Evolutionary conservation across 2,797 vertebrate species (phyloP).

Genomic region (Phoebastria nigripes): DNA sequence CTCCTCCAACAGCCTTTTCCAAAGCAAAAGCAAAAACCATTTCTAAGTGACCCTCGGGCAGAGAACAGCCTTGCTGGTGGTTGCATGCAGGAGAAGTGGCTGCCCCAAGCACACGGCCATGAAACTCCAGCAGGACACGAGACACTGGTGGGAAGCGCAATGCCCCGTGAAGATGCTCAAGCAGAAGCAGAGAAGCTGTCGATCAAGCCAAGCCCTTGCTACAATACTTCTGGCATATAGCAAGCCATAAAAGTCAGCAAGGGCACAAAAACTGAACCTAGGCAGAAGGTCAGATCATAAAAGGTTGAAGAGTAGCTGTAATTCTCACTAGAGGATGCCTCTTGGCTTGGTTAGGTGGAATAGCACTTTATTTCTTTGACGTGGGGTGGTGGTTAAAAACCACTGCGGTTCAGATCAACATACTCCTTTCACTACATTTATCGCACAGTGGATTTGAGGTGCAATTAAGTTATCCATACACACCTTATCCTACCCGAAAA

Average conservation of each 20-base stretch:
- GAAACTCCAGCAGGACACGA: not conserved
- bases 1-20: not conserved
- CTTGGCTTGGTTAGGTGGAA: not conserved
- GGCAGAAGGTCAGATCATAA: not conserved
- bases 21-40: not conserved
- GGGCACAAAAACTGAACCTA: not conserved
- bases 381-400: not conserved
- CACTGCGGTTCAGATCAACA: accelerated
- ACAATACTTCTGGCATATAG: not conserved
- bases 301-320: not conserved
- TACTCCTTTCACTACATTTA: not conserved
- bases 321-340: not conserved
- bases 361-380: not conserved
- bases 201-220: not conserved
- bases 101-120: not conserved
- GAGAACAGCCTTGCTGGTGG: not conserved
- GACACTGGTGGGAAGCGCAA: not conserved
- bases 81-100: not conserved
- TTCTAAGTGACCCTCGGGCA: not conserved
- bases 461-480: not conserved
- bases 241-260: not conserved
- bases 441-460: not conserved
- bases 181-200: not conserved
- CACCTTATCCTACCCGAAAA: not conserved
- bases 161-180: not conserved